phyloP scores from a whole-genome alignment of 2,888 invertebrate species.

The Protodeltote pygarga region DNA sequence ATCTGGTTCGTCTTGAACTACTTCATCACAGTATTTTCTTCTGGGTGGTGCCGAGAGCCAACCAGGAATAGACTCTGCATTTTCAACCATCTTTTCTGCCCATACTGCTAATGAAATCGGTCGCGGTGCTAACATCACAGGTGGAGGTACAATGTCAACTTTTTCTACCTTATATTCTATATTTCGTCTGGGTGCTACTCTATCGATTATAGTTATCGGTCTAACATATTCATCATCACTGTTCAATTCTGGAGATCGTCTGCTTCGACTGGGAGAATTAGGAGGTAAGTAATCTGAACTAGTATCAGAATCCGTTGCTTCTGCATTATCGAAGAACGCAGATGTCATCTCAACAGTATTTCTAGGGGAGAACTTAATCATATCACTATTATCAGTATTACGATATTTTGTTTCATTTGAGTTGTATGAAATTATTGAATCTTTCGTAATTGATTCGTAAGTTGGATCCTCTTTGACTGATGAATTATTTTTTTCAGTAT shows the following conservation, averaged over 20 bases:
- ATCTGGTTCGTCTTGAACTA: conserved; percentile 74
- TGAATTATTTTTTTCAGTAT: conserved; percentile 37
- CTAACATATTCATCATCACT: conserved; percentile 76
- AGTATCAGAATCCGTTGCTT: conserved; percentile 62
- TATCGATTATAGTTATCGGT: conserved; percentile 74
- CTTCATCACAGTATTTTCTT: conserved; percentile 70
- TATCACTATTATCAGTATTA: conserved; percentile 65
- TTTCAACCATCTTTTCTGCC: conserved; percentile 84
- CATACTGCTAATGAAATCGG: conserved; percentile 76
- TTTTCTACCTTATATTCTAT: conserved; percentile 70
- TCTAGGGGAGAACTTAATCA: conserved; percentile 76
- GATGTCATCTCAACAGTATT: conserved; percentile 51
- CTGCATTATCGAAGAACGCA: conserved; percentile 62
- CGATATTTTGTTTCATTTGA: conserved; percentile 44
- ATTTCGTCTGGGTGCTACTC: conserved; percentile 71
- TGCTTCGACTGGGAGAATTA: conserved; percentile 39
- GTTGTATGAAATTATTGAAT: conserved; percentile 45
- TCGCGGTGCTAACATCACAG: conserved; percentile 75
- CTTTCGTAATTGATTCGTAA: conserved; percentile 65
- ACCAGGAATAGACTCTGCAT: conserved; percentile 84
- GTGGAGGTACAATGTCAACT: conserved; percentile 83
- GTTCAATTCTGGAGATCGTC: conserved; percentile 52
- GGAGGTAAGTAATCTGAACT: conserved; percentile 73
- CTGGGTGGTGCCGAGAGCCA: conserved; percentile 83
- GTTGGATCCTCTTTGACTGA: conserved; percentile 56